Evolutionary conservation across 2,888 invertebrate genomes (phyloP).

Genomic region (Operophtera brumata): DNA sequence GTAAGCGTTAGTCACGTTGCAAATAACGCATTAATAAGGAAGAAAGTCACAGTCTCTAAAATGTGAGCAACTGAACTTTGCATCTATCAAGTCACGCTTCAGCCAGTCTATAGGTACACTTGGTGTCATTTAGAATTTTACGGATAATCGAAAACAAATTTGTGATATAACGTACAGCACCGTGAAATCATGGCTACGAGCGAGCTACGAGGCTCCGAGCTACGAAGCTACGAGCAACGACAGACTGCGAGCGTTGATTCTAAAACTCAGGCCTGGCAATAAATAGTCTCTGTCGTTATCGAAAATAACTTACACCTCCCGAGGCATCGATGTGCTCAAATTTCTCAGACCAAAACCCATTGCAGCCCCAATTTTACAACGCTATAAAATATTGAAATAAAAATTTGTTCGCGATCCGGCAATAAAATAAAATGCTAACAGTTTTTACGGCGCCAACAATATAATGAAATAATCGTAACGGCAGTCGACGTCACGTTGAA

Average conservation of each 20-base stretch:
- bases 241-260: not conserved
- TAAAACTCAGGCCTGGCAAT: slow-evolving; percentile 16
- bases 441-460: slow-evolving; percentile 79
- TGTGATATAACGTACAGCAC: too few relatives aligned
- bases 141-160: too few relatives aligned
- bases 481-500: slow-evolving; percentile 75
- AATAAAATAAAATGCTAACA: slow-evolving; percentile 79
- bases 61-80: not conserved
- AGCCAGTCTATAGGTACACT: too few relatives aligned
- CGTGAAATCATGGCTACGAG: too few relatives aligned
- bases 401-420: slow-evolving; percentile 67
- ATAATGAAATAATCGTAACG: slow-evolving; percentile 81
- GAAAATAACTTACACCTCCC: slow-evolving; percentile 38
- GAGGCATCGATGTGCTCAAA: slow-evolving; percentile 50
- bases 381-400: slow-evolving; percentile 79
- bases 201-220: too few relatives aligned
- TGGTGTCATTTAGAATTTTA: too few relatives aligned
- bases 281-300: slow-evolving; percentile 25
- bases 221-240: not conserved
- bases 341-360: slow-evolving; percentile 52
- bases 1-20: not conserved
- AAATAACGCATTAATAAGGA: not conserved
- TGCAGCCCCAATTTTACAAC: slow-evolving; percentile 65
- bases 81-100: too few relatives aligned
- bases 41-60: not conserved